Base-by-base conservation (phyloP, 2,797 vertebrate species). In the Macroramphosus scolopax region DNA sequence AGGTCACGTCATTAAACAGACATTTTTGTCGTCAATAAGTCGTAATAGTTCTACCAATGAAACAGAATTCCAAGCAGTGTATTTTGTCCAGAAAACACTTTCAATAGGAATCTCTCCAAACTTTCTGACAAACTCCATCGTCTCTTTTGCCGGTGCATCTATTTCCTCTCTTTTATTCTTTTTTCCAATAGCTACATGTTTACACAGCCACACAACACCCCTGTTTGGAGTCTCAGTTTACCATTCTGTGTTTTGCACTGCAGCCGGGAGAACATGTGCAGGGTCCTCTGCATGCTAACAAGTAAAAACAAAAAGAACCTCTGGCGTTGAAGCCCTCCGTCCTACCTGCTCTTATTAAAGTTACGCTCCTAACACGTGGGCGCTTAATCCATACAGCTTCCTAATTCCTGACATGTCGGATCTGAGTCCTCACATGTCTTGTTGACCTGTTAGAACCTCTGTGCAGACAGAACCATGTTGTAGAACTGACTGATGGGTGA, bases 231-330 rank as follows among this genome's bases (percentile, higher is more conserved):
- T 44, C 42, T 8, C 17, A 47, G 39, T 68, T 80, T 73, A 61
- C 38, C 32, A 77, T 74, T 79, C 73, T 70, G 46, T 38, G 38
- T 51, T 45, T 51, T 61, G n/a, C 22, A 30, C 65, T 59, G 29
- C 48, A 70, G 52, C 60, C 62, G 49, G 16, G 57, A 52, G 11
- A 77, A 65, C 58, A 54, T 17, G 46, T 47, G 58, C 44, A 17
- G 47, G 56, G 53, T 51, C 35, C 56, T n/a, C n/a, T 66, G 76
- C 55, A 81, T 74, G 53, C 49, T 72, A 72, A 81, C 39, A 45
- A 35, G 55, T 22, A 22, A 22, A 22, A 22, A 22, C 20, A 22
- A 22, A 22, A 22, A 3, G 6, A 22, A 22, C 3, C 20, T 3
- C 20, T 35, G 40, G 37, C 47, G 39, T 55, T 25, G 44, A 35